Percentiles rank a stretch among this genome's conserved stretches.
phyloP scores from a whole-genome alignment of 2,888 invertebrate genomes.

The Athetis lepigone region DNA sequence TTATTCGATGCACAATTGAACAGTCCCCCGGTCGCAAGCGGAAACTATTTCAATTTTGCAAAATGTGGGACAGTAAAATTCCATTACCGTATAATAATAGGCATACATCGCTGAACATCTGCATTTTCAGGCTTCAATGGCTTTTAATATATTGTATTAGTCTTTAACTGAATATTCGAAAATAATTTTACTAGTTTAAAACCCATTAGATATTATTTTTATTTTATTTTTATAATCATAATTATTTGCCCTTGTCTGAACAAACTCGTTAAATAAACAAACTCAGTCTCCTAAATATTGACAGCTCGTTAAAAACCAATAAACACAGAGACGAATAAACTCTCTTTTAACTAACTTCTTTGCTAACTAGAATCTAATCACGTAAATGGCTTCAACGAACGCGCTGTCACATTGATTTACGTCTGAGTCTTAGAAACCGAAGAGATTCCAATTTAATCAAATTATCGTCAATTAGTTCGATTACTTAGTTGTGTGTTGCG shows the following conservation, averaged over 20 bases:
- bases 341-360: not conserved
- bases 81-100: not conserved
- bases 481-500: not conserved
- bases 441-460: not conserved
- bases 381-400: not conserved
- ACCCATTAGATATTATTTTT: too few relatives aligned
- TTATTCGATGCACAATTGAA: not conserved
- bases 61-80: not conserved
- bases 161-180: too few relatives aligned
- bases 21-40: not conserved
- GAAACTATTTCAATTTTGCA: not conserved
- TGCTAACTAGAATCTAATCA: slow-evolving; percentile 2
- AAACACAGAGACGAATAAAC: too few relatives aligned
- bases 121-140: too few relatives aligned
- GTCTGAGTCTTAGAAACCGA: too few relatives aligned
- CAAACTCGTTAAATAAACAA: not conserved
- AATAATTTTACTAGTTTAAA: too few relatives aligned
- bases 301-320: not conserved
- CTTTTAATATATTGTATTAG: too few relatives aligned
- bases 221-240: not conserved
- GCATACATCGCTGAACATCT: too few relatives aligned
- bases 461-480: slow-evolving; percentile 1
- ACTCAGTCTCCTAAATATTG: not conserved
- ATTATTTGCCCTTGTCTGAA: not conserved
- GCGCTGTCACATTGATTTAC: not conserved